These are phyloP conservation scores for Cerastis rubricosa DNA, from an alignment of 2,888 invertebrate species.

Conservation along the genomic window DNA sequence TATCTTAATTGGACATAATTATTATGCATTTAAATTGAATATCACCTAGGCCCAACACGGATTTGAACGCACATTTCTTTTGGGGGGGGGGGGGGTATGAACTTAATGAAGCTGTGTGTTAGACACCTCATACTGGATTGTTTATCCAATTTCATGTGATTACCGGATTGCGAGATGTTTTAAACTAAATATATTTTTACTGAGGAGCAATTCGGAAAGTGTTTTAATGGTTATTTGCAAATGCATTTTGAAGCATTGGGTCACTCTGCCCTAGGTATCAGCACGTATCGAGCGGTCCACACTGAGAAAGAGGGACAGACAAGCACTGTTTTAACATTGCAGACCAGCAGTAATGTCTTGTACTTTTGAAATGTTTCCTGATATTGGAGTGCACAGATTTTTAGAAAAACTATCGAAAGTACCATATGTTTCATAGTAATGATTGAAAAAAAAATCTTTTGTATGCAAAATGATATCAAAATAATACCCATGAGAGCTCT, in stretches of 20 bases:
- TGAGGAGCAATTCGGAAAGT: no score
- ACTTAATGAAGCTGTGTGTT: no score
- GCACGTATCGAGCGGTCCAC: not conserved
- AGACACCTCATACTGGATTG: no score
- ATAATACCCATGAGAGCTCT: slow-evolving; percentile 3
- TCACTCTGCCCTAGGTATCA: not conserved
- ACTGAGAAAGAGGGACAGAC: not conserved
- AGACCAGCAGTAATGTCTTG: not conserved
- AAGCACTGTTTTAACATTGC: not conserved
- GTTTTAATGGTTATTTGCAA: no score
- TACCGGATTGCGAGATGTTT: no score
- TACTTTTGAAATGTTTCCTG: not conserved
- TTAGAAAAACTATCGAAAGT: not conserved
- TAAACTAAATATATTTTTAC: no score
- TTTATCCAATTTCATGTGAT: no score
- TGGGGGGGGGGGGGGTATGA: no score
- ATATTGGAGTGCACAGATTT: not conserved
- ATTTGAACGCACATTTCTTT: no score
- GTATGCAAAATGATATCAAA: not conserved
- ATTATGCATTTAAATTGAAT: not conserved
- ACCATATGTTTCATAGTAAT: not conserved
- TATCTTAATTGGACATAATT: not conserved
- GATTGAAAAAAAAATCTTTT: not conserved
- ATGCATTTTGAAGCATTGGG: not conserved
- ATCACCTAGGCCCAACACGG: no score